Conservation (phyloP, 1,140 invertebrate species). For the Brachionus rubens region DNA sequence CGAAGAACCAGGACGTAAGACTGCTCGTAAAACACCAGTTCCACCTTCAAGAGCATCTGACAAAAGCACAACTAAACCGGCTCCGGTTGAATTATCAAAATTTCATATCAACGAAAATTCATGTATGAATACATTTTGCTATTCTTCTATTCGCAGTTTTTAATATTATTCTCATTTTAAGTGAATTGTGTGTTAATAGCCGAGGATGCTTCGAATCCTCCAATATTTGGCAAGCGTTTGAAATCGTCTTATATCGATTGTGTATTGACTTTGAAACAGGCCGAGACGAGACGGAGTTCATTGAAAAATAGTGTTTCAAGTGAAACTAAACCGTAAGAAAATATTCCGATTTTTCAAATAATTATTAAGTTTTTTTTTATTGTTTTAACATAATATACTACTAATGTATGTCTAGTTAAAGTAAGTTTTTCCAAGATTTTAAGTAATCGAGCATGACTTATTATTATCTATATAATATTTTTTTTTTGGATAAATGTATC, state of each 20-base stretch:
- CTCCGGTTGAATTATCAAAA: background rate
- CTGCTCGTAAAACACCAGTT: background rate
- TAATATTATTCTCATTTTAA: background rate
- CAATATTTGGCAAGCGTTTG: slow-evolving; percentile 3
- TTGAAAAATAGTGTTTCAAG: slow-evolving; percentile 24
- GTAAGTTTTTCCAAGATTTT: too few species aligned
- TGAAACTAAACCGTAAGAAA: slow-evolving; percentile 24
- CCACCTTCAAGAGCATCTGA: background rate
- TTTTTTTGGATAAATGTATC: too few species aligned
- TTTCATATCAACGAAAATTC: slow-evolving; percentile 39
- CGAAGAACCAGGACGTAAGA: background rate
- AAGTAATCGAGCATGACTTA: too few species aligned
- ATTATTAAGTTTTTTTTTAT: too few species aligned
- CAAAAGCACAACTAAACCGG: background rate
- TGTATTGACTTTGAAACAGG: background rate
- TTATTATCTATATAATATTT: too few species aligned
- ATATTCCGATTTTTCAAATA: too few species aligned
- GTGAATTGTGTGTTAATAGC: slow-evolving; percentile 44
- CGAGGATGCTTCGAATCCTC: slow-evolving; percentile 12
- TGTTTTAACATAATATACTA: too few species aligned
- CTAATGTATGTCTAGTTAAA: too few species aligned
- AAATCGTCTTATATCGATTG: slow-evolving; percentile 36
- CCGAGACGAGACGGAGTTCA: background rate
- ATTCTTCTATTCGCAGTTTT: background rate
- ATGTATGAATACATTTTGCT: background rate